Conservation (phyloP, 2,888 invertebrate species). For the Diarsia mendica region DNA sequence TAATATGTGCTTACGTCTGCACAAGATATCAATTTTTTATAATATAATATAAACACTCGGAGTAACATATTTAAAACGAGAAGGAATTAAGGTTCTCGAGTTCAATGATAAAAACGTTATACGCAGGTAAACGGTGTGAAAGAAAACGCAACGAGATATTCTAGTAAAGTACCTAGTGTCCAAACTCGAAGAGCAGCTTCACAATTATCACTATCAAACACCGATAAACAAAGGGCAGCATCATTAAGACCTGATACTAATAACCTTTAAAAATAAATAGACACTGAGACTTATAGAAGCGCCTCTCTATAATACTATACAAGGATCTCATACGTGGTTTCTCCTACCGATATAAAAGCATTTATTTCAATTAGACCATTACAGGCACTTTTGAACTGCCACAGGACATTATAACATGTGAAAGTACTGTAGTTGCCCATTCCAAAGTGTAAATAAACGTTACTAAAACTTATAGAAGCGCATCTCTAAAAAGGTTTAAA, state of each 20-base stretch:
- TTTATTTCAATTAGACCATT: too few relatives aligned
- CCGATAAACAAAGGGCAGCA: constrained; percentile 9
- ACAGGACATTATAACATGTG: not conserved
- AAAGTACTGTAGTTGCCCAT: not conserved
- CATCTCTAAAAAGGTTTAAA: constrained; percentile 4
- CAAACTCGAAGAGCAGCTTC: not conserved
- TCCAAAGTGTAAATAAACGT: not conserved
- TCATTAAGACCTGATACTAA: not conserved
- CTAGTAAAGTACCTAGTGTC: not conserved
- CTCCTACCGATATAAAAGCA: not conserved
- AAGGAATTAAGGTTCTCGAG: not conserved
- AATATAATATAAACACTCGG: not conserved
- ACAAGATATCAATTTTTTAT: not conserved
- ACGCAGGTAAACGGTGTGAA: not conserved
- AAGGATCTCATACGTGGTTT: not conserved
- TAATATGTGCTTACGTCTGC: too few relatives aligned
- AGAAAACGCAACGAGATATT: not conserved
- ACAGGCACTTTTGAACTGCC: too few relatives aligned
- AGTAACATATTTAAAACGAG: not conserved
- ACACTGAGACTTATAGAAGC: not conserved
- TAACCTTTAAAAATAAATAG: not conserved
- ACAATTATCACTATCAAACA: constrained; percentile 16
- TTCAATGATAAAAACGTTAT: not conserved
- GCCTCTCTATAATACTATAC: not conserved
- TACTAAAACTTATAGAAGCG: not conserved